Evolutionary conservation across 1,140 invertebrate species (phyloP).

Genomic region (Calephelis nemesis): DNA sequence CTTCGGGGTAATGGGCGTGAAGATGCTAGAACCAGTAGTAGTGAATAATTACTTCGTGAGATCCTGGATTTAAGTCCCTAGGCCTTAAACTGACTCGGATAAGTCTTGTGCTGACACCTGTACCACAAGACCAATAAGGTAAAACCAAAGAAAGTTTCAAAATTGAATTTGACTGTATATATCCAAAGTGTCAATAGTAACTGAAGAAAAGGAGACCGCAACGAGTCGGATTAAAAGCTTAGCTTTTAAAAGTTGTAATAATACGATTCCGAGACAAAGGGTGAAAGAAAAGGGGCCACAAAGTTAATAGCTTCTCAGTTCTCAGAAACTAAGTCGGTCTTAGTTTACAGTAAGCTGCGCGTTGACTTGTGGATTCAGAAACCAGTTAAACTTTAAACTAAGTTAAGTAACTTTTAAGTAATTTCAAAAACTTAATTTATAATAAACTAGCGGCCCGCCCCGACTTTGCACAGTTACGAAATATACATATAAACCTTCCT

Average conservation of each 20-base stretch:
- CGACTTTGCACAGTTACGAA: too few species aligned
- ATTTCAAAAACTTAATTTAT: too few species aligned
- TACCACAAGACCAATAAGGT: too few species aligned
- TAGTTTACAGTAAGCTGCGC: conserved; percentile 33
- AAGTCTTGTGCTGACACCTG: too few species aligned
- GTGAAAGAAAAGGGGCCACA: conserved; percentile 38
- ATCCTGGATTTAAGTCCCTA: too few species aligned
- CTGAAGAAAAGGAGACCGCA: neutral
- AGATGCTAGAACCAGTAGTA: too few species aligned
- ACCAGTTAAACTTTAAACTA: neutral
- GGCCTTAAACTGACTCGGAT: too few species aligned
- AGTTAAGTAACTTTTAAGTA: too few species aligned
- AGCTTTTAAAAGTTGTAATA: conserved; percentile 31
- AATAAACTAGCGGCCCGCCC: too few species aligned
- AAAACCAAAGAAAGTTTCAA: neutral
- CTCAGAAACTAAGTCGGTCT: conserved; percentile 38
- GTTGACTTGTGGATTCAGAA: neutral
- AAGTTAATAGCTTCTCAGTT: conserved; percentile 47
- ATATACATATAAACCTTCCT: too few species aligned
- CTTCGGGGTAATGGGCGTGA: too few species aligned
- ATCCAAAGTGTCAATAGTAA: neutral
- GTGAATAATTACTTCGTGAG: too few species aligned
- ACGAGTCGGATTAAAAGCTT: conserved; percentile 21
- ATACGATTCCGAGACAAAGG: conserved; percentile 45
- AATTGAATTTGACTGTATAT: neutral